Base-by-base conservation (phyloP, 2,888 invertebrate species). In the Diplazon laetatorius region DNA sequence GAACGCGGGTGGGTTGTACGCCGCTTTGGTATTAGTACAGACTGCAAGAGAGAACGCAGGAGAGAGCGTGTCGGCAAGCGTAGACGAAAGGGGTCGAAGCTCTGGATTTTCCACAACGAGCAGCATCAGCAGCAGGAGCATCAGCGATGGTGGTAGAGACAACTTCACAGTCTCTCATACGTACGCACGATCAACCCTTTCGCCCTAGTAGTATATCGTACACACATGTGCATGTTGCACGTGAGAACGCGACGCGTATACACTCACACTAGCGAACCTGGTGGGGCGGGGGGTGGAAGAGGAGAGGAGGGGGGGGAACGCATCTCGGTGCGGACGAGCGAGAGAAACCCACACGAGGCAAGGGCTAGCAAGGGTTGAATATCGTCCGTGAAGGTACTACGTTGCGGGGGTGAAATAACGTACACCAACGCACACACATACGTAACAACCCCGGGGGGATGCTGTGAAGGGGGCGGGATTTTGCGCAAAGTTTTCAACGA, bases 401-500 rank as follows among this genome's bases (percentile, higher is more conserved):
- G 30, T 18, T 25, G 5, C 44, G 55, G 39, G 62, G 69, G 82
- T 6, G 74, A 68, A 65, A 80, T 44, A 46, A 55, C 55, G 63
- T 70, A 65, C 82, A 62, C 76, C 63, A 79, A 82, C n/a, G n/a
- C n/a, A n/a, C n/a, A n/a, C n/a, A n/a, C n/a, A n/a, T n/a, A 73
- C 75, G 66, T 68, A 18, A 72, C 75, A 65, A 71, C n/a, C n/a
- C n/a, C n/a, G n/a, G n/a, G n/a, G 75, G 52, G 78, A 71, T 46
- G 62, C 68, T 63, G 70, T 78, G 71, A 74, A n/a, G n/a, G 78
- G 84, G 87, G 87, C 87, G 87, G 87, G 86, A 83, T 86, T 86
- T 87, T 84, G 86, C 85, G 81, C 87, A 84, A 90, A 91, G 89
- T 91, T 91, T 91, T 90, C 89, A 90, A 90, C 91, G 91, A 91